These are phyloP conservation scores for Thera obeliscata DNA, from an alignment of 2,888 invertebrate genomes.

Conservation along the genomic window DNA sequence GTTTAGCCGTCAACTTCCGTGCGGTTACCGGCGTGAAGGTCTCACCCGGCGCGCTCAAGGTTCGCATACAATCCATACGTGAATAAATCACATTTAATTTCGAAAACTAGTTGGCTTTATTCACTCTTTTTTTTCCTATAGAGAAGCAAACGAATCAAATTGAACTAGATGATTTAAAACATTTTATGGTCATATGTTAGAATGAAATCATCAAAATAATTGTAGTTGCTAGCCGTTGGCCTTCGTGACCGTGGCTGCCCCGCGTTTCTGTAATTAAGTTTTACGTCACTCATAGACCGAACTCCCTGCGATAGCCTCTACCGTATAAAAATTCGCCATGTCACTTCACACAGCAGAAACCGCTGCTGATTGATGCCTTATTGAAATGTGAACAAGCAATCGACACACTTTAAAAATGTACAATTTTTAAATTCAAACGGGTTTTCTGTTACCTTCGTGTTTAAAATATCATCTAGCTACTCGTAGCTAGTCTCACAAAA, in stretches of 20 bases:
- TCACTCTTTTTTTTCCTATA: constrained; percentile 65
- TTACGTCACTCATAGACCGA: constrained; percentile 79
- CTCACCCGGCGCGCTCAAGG: constrained; percentile 80
- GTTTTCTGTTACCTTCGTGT: neutral
- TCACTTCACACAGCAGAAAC: constrained; percentile 54
- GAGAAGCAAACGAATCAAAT: constrained; percentile 63
- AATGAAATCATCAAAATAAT: constrained; percentile 75
- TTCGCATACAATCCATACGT: constrained; percentile 81
- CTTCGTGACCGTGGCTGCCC: constrained; percentile 72
- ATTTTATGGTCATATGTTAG: constrained; percentile 66
- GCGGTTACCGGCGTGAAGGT: constrained; percentile 83
- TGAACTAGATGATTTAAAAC: constrained; percentile 67
- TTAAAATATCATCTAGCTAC: constrained; percentile 5
- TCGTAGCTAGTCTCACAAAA: constrained; percentile 3
- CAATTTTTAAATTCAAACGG: neutral
- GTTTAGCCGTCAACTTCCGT: constrained; percentile 81
- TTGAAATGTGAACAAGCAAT: constrained; percentile 10
- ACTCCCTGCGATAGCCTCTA: constrained; percentile 79
- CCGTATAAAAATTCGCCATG: constrained; percentile 70
- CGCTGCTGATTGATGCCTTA: constrained; percentile 22
- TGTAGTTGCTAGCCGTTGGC: constrained; percentile 74
- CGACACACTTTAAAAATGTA: neutral
- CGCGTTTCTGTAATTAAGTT: constrained; percentile 81
- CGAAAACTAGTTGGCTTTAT: constrained; percentile 71
- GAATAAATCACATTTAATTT: constrained; percentile 79